Conservation (phyloP, 2,888 invertebrate genomes). For the Pantelozetes paolii region DNA sequence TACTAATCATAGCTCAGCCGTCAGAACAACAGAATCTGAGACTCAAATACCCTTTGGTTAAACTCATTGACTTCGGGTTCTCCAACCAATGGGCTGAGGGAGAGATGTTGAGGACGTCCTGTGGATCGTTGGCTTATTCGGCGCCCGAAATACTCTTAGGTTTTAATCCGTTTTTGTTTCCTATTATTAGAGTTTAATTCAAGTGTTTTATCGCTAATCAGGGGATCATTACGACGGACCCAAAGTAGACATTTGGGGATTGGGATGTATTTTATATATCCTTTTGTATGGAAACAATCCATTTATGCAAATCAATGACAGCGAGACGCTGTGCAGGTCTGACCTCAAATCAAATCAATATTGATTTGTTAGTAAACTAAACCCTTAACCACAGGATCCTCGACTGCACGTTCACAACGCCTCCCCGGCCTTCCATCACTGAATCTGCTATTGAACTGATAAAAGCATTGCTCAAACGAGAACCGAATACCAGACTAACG, state of each 20-base stretch:
- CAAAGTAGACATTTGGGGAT: slow-evolving; percentile 97
- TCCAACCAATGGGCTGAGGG: slow-evolving; percentile 78
- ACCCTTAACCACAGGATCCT: slow-evolving; percentile 38
- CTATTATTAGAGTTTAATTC: background rate
- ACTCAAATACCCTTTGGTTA: slow-evolving; percentile 64
- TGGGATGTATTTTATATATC: slow-evolving; percentile 98
- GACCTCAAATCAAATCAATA: background rate
- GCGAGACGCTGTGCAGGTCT: slow-evolving; percentile 84
- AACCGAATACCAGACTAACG: slow-evolving; percentile 41
- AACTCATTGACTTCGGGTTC: slow-evolving; percentile 96
- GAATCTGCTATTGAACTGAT: slow-evolving; percentile 41
- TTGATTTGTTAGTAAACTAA: background rate
- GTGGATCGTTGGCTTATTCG: slow-evolving; percentile 97
- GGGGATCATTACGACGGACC: slow-evolving; percentile 94
- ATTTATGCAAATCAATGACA: slow-evolving; percentile 98
- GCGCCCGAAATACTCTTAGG: slow-evolving; percentile 98
- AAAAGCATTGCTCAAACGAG: slow-evolving; percentile 41
- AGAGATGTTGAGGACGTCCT: slow-evolving; percentile 93
- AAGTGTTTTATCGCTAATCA: background rate
- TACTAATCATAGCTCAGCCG: slow-evolving; percentile 95
- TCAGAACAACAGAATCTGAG: slow-evolving; percentile 55
- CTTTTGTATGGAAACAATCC: slow-evolving; percentile 95
- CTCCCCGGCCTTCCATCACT: slow-evolving; percentile 38
- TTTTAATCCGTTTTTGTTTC: slow-evolving; percentile 10
- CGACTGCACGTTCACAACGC: slow-evolving; percentile 44